Base-by-base conservation (phyloP, 2,797 vertebrate species). In the Heliangelus exortis region DNA sequence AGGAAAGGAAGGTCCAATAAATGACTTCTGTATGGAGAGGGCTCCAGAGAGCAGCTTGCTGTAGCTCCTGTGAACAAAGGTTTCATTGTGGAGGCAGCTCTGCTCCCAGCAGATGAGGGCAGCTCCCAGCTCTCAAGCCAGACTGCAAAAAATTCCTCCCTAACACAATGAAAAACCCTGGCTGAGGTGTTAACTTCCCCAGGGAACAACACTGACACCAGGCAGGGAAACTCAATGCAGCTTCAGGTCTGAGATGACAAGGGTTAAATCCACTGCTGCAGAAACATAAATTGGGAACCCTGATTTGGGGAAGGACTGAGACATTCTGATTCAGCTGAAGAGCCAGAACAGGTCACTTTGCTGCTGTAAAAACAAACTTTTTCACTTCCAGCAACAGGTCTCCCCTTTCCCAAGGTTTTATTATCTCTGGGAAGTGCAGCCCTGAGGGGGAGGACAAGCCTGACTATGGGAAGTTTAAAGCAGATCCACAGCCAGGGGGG, bases 31-130 rank as follows among this genome's bases (percentile, higher is more conserved):
- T 92, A 71, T 68, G 62, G 94, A 92, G 81, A 90, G 84, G 74
- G 80, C 96, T 96, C 95, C 75, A 78, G 86, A 90, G 94, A 96
- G 75, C 72, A 91, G 67, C 92, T 91, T 48, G 50, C 77, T 73
- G 76, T 31, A 77, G 71, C 81, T 91, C 63, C 28, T 76, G 59
- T 8, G 93, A 98, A 99, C 98, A 99, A 98, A 98, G 97, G 85
- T 95, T 97, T 87, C 98, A 97, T 98, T 99, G 98, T 98, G 95
- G 89, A 71, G 91, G 87, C 77, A 96, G 91, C 93, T 72, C 97
- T 92, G 96, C 93, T 94, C 7, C 0, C 33, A 86, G 89, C 73
- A 90, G 84, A 92, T 7, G 84, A 89, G 53, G 86, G 88, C 58
- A 74, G 91, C 89, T 90, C 90, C 43, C 68, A 98, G 98, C 98